These are phyloP conservation scores for Eulithis prunata DNA, from an alignment of 2,888 invertebrate genomes.

Conservation along the genomic window DNA sequence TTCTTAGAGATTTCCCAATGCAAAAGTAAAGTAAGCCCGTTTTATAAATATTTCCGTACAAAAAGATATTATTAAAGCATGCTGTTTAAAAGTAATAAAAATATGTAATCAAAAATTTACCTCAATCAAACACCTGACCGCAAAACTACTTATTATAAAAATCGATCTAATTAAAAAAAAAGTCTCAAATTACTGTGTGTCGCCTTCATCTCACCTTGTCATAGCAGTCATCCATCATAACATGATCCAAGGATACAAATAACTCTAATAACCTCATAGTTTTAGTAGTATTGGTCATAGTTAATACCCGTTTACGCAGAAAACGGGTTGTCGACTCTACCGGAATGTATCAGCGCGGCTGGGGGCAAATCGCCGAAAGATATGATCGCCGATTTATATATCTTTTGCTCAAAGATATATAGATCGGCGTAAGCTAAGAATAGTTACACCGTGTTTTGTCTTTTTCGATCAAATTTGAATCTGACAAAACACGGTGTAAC, in stretches of 20 bases:
- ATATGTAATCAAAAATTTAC: slow-evolving; percentile 3
- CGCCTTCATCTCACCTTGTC: slow-evolving; percentile 41
- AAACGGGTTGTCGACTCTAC: not conserved
- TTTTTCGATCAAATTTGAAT: no score
- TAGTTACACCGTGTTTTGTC: no score
- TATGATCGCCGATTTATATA: no score
- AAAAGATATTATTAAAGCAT: no score
- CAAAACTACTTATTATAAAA: slow-evolving; percentile 35
- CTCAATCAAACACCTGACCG: slow-evolving; percentile 35
- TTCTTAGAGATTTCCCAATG: no score
- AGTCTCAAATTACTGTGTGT: slow-evolving; percentile 35
- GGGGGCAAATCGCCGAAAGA: no score
- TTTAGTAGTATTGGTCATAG: slow-evolving; percentile 27
- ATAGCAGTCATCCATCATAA: slow-evolving; percentile 25
- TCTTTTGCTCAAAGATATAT: no score
- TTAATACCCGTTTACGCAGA: not conserved
- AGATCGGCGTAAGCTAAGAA: no score
- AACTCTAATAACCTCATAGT: slow-evolving; percentile 23
- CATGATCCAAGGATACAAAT: slow-evolving; percentile 27
- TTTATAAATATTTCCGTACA: no score
- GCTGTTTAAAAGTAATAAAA: no score
- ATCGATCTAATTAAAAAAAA: slow-evolving; percentile 33
- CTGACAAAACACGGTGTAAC: no score
- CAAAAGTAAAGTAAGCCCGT: no score
- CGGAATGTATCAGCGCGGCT: not conserved